Base-by-base conservation (phyloP, 2,888 invertebrate species). In the Spodoptera picta region DNA sequence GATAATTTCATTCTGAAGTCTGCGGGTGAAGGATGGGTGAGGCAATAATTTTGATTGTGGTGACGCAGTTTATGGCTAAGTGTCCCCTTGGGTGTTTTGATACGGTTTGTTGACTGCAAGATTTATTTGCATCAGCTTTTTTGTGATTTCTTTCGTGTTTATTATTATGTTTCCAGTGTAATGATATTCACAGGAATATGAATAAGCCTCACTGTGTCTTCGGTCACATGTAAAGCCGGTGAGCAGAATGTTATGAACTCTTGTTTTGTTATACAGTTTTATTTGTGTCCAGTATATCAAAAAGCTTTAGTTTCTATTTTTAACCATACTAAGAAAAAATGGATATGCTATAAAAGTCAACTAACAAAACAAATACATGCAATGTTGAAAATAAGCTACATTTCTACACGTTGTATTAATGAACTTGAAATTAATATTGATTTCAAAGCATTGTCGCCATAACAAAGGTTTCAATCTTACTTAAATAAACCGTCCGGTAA, bases 1-100 rank as follows among this genome's bases (percentile, higher is more conserved):
- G 89, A 91, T 90, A 90, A 91, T 90, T 87, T 84, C 83, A 89
- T 91, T 87, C 75, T 77, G 61, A 77, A 81, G 85, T 77, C 90
- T 92, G 89, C 91, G 92, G 92, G 92, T 84, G 82, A 83, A 86
- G 51, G 58, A 69, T 71, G 69, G 61, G 83, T 59, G 82, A 86
- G 80, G 83, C 76, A 78, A 84, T 78, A 79, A 81, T 81, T 76
- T 75, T 69, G 72, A 85, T 82, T 79, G 78, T 70, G 70, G 51
- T 58, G 62, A 66, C 65, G 52, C 68, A 65, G 60, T 74, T 69
- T 65, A 67, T 61, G 53, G 56, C 43, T 60, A 69, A 77, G 65
- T 67, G 63, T 62, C 59, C 69, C 63, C 64, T 74, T 23, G 70
- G 60, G 74, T 59, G 52, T 59, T 79, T 69, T 65, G 77, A 76